Evolutionary conservation across 2,797 vertebrate species (phyloP), one percentile per base, ranked within the genome.

Genomic region (Mus minutoides): DNA sequence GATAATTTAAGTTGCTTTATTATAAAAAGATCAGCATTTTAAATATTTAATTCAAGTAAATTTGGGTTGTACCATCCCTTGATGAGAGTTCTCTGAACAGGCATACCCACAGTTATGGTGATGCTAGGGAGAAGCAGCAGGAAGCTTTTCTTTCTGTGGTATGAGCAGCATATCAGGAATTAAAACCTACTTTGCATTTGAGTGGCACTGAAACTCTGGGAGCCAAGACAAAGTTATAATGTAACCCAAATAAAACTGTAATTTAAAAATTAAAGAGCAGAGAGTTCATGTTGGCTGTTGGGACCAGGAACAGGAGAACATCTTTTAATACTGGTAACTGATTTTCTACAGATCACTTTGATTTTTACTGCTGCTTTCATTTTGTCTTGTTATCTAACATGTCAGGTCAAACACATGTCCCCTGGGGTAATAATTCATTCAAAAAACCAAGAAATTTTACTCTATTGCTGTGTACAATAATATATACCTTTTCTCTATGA

Each of bases 31-130:
- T 94, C 62, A 80, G 64, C 14, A 67, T 76, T 97, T 95, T 87
- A 87, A 93, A 93, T 84, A 78, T 64, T 92, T 76, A 73, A 77
- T 49, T 92, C 87, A 80, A 96, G 80, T 90, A 26, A 95, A 95
- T 90, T 86, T 86, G 40, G 54, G 19, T 76, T 86, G 83, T 60
- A 76, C 11, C 11, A 4, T 56, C 85, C 52, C 37, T 93, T 58
- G 89, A n/a, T 34, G 75, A 31, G 34, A 49, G 88, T 77, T 78
- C 52, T 16, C 0, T 3, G 71, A 37, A 56, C 56, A 3, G 64
- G 34, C 43, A 49, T 56, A 29, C 76, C 80, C 10, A 13, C 26
- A n/a, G 34, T 34, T 16, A 10, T 16, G 4, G 2, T 10, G 0
- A 52, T 17, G 49, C 40, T 7, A 7, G 40, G 34, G 58, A 78